Evolutionary conservation across 2,113 vertebrate species (phyloP), one percentile per base, ranked within the genome.

Genomic region (Ptilorrhoa leucosticta): DNA sequence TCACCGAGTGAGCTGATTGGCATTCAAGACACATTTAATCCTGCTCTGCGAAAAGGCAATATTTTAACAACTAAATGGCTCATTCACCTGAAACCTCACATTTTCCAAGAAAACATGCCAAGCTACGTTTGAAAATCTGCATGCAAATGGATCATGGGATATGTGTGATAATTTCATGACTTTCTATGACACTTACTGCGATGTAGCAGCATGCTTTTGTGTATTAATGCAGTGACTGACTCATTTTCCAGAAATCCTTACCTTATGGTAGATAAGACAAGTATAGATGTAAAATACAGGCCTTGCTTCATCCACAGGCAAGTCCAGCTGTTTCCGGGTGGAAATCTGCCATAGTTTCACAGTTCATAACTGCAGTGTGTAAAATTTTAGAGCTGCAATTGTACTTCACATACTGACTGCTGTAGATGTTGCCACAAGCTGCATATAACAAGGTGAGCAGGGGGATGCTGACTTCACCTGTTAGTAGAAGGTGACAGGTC

Each of bases 81-180:
- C 1, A 0, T 66, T 96, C 68, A 86, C 75, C 47, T 56, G 66
- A 90, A 79, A 76, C 2, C 61, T 96, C 95, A 93, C 5, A 80
- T 95, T 96, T 97, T 97, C 93, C 93, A 83, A 66, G 42, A 73
- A 89, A 92, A 56, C 20, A 21, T 63, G 90, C 79, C 88, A 94
- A 90, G 56, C 22, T 56, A 54, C 3, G 13, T 57, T 90, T 93
- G 50, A 91, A 92, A 94, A 88, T 50, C 35, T 71, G 15, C 12
- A 14, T 63, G 48, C n/a, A 87, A 87, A 63, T 23, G 23, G 56
- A 69, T 83, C 42, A 37, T 47, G 47, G 58, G 63, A 48, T 78
- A 68, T 13, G 6, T 39, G 35, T 56, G 82, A 78, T 63, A 86
- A 88, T 88, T 91, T 85, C 5, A 27, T n/a, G 0, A 19, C 30